phyloP scores from a whole-genome alignment of 2,113 vertebrate genomes.

The Ahaetulla prasina region DNA sequence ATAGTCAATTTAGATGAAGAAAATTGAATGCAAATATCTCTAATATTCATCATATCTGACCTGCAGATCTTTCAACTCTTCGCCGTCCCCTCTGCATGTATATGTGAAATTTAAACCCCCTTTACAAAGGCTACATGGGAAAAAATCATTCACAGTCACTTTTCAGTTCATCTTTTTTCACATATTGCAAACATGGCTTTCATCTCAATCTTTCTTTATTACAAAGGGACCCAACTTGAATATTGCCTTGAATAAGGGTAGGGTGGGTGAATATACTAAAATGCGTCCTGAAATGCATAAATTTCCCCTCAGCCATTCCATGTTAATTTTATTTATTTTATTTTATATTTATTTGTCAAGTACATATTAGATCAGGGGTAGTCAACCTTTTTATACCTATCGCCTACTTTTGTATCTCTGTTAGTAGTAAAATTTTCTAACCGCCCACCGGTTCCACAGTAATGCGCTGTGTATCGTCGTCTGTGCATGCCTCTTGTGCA shows the following conservation, averaged over 20 bases:
- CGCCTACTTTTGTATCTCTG: too few relatives aligned
- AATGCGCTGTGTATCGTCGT: too few relatives aligned
- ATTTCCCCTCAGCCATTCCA: not conserved
- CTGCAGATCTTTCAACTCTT: accelerated
- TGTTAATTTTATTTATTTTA: too few relatives aligned
- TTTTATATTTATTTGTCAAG: too few relatives aligned
- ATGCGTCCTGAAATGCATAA: not conserved
- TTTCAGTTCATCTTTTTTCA: not conserved
- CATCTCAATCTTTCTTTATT: not conserved
- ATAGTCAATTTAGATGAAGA: accelerated
- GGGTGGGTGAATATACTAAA: not conserved
- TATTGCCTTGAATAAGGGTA: not conserved
- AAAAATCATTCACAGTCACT: not conserved
- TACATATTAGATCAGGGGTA: too few relatives aligned
- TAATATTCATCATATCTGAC: not conserved
- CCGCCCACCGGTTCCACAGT: too few relatives aligned
- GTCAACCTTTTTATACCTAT: too few relatives aligned
- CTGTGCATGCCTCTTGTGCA: too few relatives aligned
- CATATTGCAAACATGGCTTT: not conserved
- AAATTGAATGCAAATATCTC: accelerated
- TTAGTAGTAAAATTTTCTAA: too few relatives aligned
- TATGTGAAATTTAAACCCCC: not conserved
- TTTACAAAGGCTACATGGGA: slow-evolving; percentile 1
- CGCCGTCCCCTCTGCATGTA: not conserved
- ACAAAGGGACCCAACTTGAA: not conserved